A percentile compares a stretch with the other conserved stretches of the same genome.
phyloP scores from a whole-genome alignment of 2,113 vertebrate genomes.

The Sminthopsis crassicaudata region DNA sequence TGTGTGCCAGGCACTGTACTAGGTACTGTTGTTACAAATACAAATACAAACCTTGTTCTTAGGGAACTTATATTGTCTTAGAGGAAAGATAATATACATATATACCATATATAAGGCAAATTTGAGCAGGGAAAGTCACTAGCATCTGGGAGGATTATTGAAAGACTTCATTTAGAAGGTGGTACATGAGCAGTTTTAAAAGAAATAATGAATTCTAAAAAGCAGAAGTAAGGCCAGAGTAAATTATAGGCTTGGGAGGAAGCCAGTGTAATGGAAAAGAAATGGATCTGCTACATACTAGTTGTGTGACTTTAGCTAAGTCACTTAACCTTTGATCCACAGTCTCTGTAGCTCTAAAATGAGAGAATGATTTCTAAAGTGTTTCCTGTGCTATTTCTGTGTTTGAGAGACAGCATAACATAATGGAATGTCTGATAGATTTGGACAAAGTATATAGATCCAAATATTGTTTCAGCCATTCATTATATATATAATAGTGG shows the following conservation, averaged over 20 bases:
- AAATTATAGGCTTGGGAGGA: background rate
- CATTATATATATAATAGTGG: background rate
- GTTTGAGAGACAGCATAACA: background rate
- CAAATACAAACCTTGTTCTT: background rate
- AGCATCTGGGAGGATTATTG: background rate
- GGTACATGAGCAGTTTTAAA: background rate
- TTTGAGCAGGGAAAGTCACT: background rate
- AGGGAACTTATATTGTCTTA: background rate
- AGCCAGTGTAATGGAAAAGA: background rate
- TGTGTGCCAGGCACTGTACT: background rate
- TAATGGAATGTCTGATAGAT: background rate
- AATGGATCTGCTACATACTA: background rate
- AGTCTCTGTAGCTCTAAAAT: background rate
- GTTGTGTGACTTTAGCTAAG: background rate
- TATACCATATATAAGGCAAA: background rate
- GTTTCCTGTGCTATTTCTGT: background rate
- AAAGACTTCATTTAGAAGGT: background rate
- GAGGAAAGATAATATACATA: background rate
- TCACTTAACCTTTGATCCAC: background rate
- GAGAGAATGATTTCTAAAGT: background rate
- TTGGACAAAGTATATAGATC: background rate
- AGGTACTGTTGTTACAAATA: background rate
- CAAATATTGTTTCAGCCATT: background rate
- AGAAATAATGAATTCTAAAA: background rate
- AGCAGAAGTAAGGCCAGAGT: background rate